Conservation (phyloP, 37 sponge, comb jelly and placozoan genomes). For the Spongia lamella region DNA sequence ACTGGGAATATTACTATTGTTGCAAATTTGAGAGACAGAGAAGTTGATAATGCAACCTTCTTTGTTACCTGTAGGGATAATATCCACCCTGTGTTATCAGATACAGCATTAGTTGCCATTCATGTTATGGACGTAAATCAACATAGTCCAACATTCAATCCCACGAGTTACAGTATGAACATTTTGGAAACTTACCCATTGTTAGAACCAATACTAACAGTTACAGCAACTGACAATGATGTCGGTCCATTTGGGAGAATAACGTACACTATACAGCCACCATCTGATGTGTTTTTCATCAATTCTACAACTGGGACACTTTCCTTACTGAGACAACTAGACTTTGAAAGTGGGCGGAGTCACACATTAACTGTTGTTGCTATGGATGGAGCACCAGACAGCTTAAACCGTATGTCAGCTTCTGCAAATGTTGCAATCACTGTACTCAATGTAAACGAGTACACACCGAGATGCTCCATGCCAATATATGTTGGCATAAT, state of each 20-base stretch:
- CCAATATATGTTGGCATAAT: slow-evolving; percentile 52
- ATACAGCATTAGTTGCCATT: slow-evolving; percentile 3
- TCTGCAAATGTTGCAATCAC: slow-evolving; percentile 41
- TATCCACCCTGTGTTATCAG: slow-evolving; percentile 14
- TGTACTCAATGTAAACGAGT: slow-evolving; percentile 60
- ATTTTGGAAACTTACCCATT: slow-evolving; percentile 4
- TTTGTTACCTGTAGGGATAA: slow-evolving; percentile 30
- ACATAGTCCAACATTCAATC: background rate
- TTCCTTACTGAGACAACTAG: background rate
- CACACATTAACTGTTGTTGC: slow-evolving; percentile 48
- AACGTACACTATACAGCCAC: slow-evolving; percentile 4
- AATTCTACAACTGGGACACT: slow-evolving; percentile 7
- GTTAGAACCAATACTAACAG: slow-evolving; percentile 22
- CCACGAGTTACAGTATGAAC: background rate
- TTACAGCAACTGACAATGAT: slow-evolving; percentile 48
- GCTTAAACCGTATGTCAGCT: slow-evolving; percentile 24
- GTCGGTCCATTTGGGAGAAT: slow-evolving; percentile 42
- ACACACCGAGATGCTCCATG: slow-evolving; percentile 40
- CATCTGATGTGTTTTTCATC: background rate
- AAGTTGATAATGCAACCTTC: slow-evolving; percentile 34
- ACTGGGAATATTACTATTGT: slow-evolving; percentile 31
- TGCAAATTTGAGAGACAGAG: slow-evolving; percentile 22
- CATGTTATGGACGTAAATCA: background rate
- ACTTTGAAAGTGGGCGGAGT: slow-evolving; percentile 7
- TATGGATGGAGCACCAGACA: slow-evolving; percentile 60